Evolutionary conservation across 2,113 vertebrate species (phyloP).

Genomic region (Eclectus roratus): DNA sequence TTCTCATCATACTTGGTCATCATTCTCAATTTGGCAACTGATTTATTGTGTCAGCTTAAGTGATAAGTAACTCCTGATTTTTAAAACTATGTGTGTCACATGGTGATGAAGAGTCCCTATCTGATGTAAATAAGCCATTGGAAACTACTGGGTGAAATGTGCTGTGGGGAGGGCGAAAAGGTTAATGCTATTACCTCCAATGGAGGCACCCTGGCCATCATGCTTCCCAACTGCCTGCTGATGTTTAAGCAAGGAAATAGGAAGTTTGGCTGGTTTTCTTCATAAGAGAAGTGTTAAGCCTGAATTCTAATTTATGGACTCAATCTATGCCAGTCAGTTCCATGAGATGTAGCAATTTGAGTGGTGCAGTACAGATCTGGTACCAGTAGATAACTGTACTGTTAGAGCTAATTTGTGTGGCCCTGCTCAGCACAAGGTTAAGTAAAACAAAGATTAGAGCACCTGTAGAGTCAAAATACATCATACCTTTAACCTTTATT

Average conservation of each 20-base stretch:
- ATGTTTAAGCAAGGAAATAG: not conserved
- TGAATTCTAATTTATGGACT: not conserved
- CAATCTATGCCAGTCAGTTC: not conserved
- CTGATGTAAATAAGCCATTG: not conserved
- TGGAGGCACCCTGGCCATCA: not conserved
- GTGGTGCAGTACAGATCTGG: not conserved
- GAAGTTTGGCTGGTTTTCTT: not conserved
- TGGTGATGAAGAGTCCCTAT: not conserved
- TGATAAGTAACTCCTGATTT: not conserved
- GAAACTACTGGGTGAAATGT: not conserved
- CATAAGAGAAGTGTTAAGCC: not conserved
- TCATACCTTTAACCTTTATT: not conserved
- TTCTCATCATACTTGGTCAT: not conserved
- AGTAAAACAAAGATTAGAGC: not conserved
- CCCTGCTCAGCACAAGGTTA: not conserved
- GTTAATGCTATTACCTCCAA: not conserved
- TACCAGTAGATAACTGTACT: not conserved
- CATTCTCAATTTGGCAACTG: not conserved
- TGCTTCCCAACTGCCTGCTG: not conserved
- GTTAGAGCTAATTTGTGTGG: not conserved
- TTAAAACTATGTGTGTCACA: not conserved
- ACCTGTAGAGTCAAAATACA: not conserved
- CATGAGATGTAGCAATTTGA: not conserved
- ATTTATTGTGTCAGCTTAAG: not conserved
- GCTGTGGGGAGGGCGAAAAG: not conserved